Conservation (phyloP, 2,797 vertebrate genomes). For the Manis pentadactyla region DNA sequence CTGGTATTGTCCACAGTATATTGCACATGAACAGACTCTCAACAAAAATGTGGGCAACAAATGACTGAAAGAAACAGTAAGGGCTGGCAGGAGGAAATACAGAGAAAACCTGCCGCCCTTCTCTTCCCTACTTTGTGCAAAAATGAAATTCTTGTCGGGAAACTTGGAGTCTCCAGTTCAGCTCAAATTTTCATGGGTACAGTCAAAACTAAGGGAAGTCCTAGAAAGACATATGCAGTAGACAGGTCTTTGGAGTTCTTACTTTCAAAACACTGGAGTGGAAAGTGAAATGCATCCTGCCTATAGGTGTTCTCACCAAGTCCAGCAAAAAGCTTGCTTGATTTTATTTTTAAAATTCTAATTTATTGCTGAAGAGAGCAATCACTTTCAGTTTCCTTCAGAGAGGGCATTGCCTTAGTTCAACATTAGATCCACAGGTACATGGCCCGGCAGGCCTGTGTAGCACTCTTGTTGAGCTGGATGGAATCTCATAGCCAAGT, state of each 20-base stretch:
- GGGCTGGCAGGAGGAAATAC: background rate
- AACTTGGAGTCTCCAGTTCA: background rate
- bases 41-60: background rate
- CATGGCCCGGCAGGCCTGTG: rapidly evolving
- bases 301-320: background rate
- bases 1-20: background rate
- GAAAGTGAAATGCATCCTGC: background rate
- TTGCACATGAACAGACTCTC: background rate
- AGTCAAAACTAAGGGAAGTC: background rate
- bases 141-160: background rate
- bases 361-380: background rate
- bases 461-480: background rate
- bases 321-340: background rate
- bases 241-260: background rate
- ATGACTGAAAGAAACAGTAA: background rate
- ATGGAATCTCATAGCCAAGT: background rate
- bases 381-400: background rate
- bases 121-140: background rate
- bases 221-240: background rate
- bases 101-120: background rate
- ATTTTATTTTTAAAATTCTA: constrained; percentile 24
- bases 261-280: background rate
- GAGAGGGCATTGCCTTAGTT: background rate
- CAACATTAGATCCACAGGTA: background rate
- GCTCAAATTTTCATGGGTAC: background rate